Evolutionary conservation across 2,888 invertebrate genomes (phyloP).

Genomic region (Gandaritis pyraliata): DNA sequence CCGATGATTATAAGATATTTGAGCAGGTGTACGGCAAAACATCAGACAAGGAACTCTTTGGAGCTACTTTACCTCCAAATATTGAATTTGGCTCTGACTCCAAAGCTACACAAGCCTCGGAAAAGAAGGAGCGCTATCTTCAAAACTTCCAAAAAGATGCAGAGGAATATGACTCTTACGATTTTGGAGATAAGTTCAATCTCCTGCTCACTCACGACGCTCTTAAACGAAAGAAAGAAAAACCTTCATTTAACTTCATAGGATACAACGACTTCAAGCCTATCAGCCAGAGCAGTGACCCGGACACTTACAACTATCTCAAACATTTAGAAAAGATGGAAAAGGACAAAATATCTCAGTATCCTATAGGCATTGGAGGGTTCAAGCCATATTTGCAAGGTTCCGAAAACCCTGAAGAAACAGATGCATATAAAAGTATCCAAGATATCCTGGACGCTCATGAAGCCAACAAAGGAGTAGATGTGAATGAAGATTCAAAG

Average conservation of each 20-base stretch:
- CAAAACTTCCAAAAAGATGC: conserved; percentile 46
- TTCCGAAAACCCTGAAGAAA: conserved; percentile 53
- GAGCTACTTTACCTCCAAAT: conserved; percentile 59
- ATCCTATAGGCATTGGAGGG: conserved; percentile 47
- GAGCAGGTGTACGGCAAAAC: conserved; percentile 76
- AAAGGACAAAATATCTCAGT: conserved; percentile 52
- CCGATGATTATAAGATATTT: conserved; percentile 73
- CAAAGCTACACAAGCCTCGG: conserved; percentile 53
- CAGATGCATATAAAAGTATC: conserved; percentile 64
- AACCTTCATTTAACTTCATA: conserved; percentile 61
- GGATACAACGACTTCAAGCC: conserved; percentile 65
- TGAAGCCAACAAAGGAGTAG: conserved; percentile 61
- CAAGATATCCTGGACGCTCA: conserved; percentile 74
- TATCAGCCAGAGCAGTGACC: conserved; percentile 64
- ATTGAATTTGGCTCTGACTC: conserved; percentile 48
- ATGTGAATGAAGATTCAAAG: conserved; percentile 50
- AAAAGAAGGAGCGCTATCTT: conserved; percentile 61
- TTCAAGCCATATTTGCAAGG: conserved; percentile 55
- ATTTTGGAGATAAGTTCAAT: conserved; percentile 54
- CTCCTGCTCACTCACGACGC: conserved; percentile 43
- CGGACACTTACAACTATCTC: conserved; percentile 71
- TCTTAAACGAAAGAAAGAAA: conserved; percentile 44
- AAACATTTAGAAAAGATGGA: conserved; percentile 64
- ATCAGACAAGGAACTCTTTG: conserved; percentile 72
- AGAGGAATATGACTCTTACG: conserved; percentile 49